phyloP scores from a whole-genome alignment of 2,888 invertebrate genomes.

The Tipula lateralis region DNA sequence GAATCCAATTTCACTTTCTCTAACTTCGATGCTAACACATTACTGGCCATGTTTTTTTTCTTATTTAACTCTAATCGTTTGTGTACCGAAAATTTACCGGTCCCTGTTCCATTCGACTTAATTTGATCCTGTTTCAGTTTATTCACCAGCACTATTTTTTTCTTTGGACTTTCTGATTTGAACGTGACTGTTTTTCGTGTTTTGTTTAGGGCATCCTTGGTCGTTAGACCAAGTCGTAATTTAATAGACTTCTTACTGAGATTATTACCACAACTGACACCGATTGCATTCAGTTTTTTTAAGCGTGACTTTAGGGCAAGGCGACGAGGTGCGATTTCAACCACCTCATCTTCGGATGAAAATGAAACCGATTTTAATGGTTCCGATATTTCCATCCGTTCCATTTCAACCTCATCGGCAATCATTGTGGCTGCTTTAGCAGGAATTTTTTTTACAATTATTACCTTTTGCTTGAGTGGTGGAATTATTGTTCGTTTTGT shows the following conservation, averaged over 20 bases:
- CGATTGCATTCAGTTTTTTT: conserved; percentile 31
- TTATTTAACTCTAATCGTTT: conserved; percentile 40
- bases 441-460: conserved; percentile 47
- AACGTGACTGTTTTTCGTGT: conserved; percentile 44
- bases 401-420: conserved; percentile 38
- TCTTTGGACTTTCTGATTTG: conserved; percentile 40
- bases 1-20: neutral
- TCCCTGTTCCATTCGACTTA: neutral
- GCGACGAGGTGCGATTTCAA: conserved; percentile 44
- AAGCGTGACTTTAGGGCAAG: conserved; percentile 36
- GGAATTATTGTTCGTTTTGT: conserved; percentile 38
- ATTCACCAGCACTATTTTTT: conserved; percentile 39
- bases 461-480: conserved; percentile 42
- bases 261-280: neutral
- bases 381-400: conserved; percentile 37
- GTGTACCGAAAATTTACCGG: conserved; percentile 41
- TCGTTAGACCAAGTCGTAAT: conserved; percentile 35
- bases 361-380: conserved; percentile 47
- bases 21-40: neutral
- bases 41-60: neutral
- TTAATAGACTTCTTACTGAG: conserved; percentile 35
- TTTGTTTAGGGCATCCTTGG: conserved; percentile 40
- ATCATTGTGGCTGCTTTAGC: conserved; percentile 41
- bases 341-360: conserved; percentile 48
- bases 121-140: conserved; percentile 40